Evolutionary conservation across 2,797 vertebrate genomes (phyloP), one percentile per base, ranked within the genome.

Genomic region (Ptychobarbus kaznakovi): DNA sequence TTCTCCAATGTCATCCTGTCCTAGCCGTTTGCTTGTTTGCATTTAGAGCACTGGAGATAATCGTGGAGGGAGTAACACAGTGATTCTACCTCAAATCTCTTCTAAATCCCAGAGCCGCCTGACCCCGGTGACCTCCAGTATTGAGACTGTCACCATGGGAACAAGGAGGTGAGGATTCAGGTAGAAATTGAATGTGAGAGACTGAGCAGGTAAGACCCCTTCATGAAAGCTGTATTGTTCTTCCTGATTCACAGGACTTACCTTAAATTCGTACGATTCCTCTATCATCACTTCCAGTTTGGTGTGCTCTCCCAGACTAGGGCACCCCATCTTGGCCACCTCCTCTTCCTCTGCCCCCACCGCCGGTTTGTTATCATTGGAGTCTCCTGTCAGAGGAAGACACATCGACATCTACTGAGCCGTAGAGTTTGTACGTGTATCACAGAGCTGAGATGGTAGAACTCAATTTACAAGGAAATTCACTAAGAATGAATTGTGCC

Each of bases 231-330:
- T 63, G 44, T 56, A 12, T 49, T 25, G 22, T 87, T 38, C 44
- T 68, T 53, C 46, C 65, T 20, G 20, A 22, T 13, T 80, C 53
- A 81, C 44, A 74, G 63, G 32, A 69, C 44, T 90, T 92, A 96
- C 96, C 95, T 97, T 97, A 89, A 97, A 97, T 85, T 97, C 96
- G 22, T 97, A 97, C 0, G 96, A 97, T 87, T 97, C 96, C 84
- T 97, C 96, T 51, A 97, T 97, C 78, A 97, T 93, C 80, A 97
- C 95, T 87, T 97, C 96, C 89, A 96, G 93, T 84, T 93, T 95
- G 5, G 94, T 93, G 90, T 96, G 95, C 82, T 97, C 96, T 35
- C 96, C 96, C 86, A 97, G 91, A 84, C 91, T 93, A 2, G 96
- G 96, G 51, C 96, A 96, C 69, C 96, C 96, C 94, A 94, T 96